Evolutionary conservation across 2,797 vertebrate genomes (phyloP), one percentile per base, ranked within the genome.

Genomic region (Sebastes wilsoni): DNA sequence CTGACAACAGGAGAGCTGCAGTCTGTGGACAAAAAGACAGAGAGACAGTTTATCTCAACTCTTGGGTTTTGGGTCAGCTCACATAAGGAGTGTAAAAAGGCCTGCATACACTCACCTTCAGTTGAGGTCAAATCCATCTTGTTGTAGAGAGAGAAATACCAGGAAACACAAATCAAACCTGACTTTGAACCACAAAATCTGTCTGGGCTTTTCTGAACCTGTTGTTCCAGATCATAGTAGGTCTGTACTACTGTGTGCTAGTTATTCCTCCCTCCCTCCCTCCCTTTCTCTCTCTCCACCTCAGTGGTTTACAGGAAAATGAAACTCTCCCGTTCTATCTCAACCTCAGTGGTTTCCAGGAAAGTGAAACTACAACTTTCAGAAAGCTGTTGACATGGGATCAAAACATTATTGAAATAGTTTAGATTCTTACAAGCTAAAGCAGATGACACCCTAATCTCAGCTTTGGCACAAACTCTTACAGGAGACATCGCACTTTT

Each of bases 51-150:
- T 0, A 11, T 49, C 14, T 22, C 18, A 69, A 25, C 32, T 59
- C 3, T 13, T 56, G 2, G 0, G 9, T 68, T 70, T 52, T 9
- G 4, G 23, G 4, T 52, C 34, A 46, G 4, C 32, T 81, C 14
- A 69, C 20, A 54, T 2, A 54, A 14, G 4, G 2, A 71, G 20
- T 8, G 6, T 55, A 49, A 67, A 46, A 20, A 77, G 32, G 1
- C 6, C 49, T 69, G 28, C 3, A 55, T 2, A 27, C 12, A 65
- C 34, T 56, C 13, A 84, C 88, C 82, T 55, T 81, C 32, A 1
- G 2, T 1, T 0, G 1, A 52, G 8, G 5, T 71, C 1, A 71
- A 69, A 42, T 1, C 16, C 85, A 91, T 92, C 6, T 3, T 85
- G 36, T 6, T 8, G 6, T 20, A 32, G 2, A 71, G 54, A 71